Base-by-base conservation (phyloP, 2,888 invertebrate genomes). In the Megaustenia siamemsis region DNA sequence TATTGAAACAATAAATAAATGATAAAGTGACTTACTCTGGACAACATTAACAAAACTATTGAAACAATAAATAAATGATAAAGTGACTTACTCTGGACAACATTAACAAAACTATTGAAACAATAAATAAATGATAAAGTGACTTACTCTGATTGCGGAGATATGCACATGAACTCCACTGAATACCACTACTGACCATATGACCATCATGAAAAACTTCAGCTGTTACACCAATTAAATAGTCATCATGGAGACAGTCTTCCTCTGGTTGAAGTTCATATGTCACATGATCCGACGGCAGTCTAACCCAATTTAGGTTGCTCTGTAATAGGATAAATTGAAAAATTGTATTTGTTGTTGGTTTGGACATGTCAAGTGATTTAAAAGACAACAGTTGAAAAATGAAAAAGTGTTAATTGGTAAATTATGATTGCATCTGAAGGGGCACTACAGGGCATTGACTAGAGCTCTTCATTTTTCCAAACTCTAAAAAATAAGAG, bases 131-230 rank as follows among this genome's bases (percentile, higher is more conserved):
- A n/a, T n/a, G n/a, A n/a, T n/a, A n/a, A n/a, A n/a, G n/a, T n/a
- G 45, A 43, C 82, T 32, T 75, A 82, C 82, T 75, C 3, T 75
- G 82, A 49, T 82, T 73, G 5, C 75, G 56, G 6, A 66, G 28
- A 53, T 82, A 82, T n/a, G 75, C 45, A 82, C 82, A 82, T 32
- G 40, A 32, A 35, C 75, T 82, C 82, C 82, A 82, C 10, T 63
- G 32, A 45, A 82, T 82, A 8, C 82, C 82, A 24, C 82, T 82
- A 75, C 82, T 82, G 21, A 45, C 32, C 3, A 75, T 38, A n/a
- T 43, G 32, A 18, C 40, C 40, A 2, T 63, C 38, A 35, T 32
- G 38, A 12, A 40, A 28, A 45, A 40, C 35, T 49, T 75, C 75
- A 45, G 75, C 82, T 28, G 75, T 10, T 12, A 82, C 32, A 32